Evolutionary conservation across 2,888 invertebrate species (phyloP), one percentile per base, ranked within the genome.

Genomic region (Molanna angustata): DNA sequence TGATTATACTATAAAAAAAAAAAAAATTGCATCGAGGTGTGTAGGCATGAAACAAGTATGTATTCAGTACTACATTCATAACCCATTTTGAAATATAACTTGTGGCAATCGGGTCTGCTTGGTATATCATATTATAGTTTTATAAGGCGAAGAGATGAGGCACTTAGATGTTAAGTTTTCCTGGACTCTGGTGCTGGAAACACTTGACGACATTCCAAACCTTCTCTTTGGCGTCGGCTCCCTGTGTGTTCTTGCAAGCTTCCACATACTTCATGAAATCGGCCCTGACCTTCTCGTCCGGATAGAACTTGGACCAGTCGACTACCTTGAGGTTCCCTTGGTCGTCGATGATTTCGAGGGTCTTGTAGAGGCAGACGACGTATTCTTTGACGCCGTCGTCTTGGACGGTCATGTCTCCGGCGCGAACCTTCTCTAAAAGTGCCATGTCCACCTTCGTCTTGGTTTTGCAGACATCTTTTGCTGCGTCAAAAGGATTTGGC

Each of bases 361-460:
- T 21, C 21, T 42, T 20, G 41, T 42, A 42, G 7, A 42, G 14
- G 41, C 41, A 42, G 41, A 42, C n/a, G 21, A 22, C 20, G 41
- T 42, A 42, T 1, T 21, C 4, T 13, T 42, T 42, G 14, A 42
- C 7, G 13, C 21, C 21, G 2, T 2, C 14, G n/a, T 42, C 21
- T 4, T 42, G 19, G 11, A 20, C 21, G 6, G 20, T 21, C 9
- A 9, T 21, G 21, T 42, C 21, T 4, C 20, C 41, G 2, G n/a
- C 21, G 21, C 41, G 41, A 2, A 42, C 41, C 1, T 4, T 11
- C n/a, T 20, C 1, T 6, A 42, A 14, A 2, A 42, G 3, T 7
- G 20, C 4, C 14, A 4, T 17, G n/a, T 42, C 14, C 7, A 42
- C 41, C 2, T 20, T 4, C 3, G 21, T 21, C 3, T 27, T 27